Evolutionary conservation across 2,888 invertebrate genomes (phyloP).

Genomic region (Chymomyza caudatula): DNA sequence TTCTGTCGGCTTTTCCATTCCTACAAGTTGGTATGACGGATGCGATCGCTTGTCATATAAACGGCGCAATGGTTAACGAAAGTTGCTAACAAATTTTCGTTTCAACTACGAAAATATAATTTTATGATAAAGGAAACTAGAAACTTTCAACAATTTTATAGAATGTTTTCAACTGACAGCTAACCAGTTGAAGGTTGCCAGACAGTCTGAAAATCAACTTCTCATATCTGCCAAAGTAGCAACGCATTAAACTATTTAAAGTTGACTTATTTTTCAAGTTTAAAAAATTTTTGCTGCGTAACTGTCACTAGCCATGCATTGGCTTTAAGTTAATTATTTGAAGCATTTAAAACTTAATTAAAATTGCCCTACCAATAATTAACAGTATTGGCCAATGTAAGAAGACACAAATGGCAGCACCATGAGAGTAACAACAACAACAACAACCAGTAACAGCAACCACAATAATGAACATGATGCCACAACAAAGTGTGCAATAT

Average conservation of each 20-base stretch:
- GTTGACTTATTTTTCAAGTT: not conserved
- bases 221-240: too few species aligned
- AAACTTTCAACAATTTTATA: not conserved
- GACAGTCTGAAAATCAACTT: too few species aligned
- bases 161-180: not conserved
- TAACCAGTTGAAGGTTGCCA: too few species aligned
- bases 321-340: not conserved
- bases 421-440: not conserved
- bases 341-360: not conserved
- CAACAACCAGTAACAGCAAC: not conserved
- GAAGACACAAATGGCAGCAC: not conserved
- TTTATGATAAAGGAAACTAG: not conserved
- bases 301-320: not conserved
- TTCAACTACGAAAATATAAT: too few species aligned
- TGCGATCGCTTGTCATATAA: too few species aligned
- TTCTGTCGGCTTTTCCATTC: not conserved
- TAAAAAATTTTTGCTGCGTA: not conserved
- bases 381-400: not conserved
- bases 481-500: slow-evolving; percentile 21
- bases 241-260: not conserved
- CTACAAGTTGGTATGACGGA: not conserved
- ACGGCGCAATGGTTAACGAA: too few species aligned
- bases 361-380: not conserved
- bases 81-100: too few species aligned
- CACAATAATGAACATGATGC: not conserved